Evolutionary conservation across 2,888 invertebrate species (phyloP).

Genomic region (Dicycla oo): DNA sequence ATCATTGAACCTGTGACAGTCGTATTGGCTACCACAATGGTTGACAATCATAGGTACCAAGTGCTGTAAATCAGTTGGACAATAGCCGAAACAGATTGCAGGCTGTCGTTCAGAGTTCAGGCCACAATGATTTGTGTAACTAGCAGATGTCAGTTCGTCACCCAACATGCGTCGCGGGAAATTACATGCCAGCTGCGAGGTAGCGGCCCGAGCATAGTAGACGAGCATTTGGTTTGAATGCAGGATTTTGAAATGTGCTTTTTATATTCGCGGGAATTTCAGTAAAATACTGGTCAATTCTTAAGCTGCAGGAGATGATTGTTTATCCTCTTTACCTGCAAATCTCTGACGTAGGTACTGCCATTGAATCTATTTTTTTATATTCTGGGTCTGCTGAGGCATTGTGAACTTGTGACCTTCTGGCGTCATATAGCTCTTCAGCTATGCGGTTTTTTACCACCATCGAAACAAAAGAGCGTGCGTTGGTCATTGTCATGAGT

Average conservation of each 20-base stretch:
- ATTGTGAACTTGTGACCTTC: background rate
- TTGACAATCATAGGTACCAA: constrained; percentile 33
- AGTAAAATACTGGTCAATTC: background rate
- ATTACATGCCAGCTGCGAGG: constrained; percentile 60
- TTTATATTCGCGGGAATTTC: background rate
- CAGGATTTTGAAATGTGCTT: constrained; percentile 16
- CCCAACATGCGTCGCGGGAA: constrained; percentile 47
- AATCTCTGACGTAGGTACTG: background rate
- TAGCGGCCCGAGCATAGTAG: constrained; percentile 4
- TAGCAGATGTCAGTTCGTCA: constrained; percentile 53
- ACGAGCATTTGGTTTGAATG: constrained; percentile 13
- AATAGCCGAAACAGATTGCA: constrained; percentile 61
- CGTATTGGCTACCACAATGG: constrained; percentile 21
- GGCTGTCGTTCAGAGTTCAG: constrained; percentile 58
- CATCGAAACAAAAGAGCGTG: constrained; percentile 2
- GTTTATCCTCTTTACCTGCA: no score
- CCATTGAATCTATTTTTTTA: background rate
- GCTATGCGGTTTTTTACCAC: background rate
- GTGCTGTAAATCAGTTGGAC: constrained; percentile 52
- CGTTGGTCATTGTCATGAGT: background rate
- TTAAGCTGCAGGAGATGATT: background rate
- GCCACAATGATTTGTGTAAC: constrained; percentile 65
- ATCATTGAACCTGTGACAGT: background rate
- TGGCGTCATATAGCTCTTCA: background rate
- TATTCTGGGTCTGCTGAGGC: background rate